These are phyloP conservation scores for Heliconius congener DNA, from an alignment of 1,140 invertebrate species.

Conservation along the genomic window DNA sequence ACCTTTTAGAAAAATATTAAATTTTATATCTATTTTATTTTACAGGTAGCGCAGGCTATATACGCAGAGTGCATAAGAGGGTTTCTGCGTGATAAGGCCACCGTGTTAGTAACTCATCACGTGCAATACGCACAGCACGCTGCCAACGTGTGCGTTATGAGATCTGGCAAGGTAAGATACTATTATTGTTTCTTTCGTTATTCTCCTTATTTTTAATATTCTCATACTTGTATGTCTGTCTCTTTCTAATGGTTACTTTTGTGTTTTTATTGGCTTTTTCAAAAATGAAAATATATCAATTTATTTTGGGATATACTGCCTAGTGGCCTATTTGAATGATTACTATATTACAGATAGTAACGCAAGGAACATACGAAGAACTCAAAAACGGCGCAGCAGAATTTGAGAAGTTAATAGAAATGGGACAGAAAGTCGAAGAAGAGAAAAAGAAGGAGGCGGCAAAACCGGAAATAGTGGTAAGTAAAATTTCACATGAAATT, in stretches of 20 bases:
- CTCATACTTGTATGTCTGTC: neutral
- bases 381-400: constrained; percentile 61
- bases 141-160: constrained; percentile 80
- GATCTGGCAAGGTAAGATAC: constrained; percentile 57
- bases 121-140: constrained; percentile 83
- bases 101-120: constrained; percentile 86
- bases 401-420: constrained; percentile 64
- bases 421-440: constrained; percentile 61
- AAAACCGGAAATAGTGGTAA: constrained; percentile 59
- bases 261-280: no score
- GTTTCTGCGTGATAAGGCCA: constrained; percentile 64
- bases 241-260: neutral
- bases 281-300: no score
- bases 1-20: no score
- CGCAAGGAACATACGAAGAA: constrained; percentile 70
- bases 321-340: no score
- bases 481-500: neutral
- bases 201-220: neutral
- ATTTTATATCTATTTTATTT: no score
- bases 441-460: constrained; percentile 63
- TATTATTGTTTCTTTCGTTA: neutral
- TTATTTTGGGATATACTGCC: no score
- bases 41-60: constrained; percentile 63
- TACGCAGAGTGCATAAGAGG: constrained; percentile 69
- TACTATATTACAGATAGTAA: constrained; percentile 55